These are phyloP conservation scores for Drosophila borborema DNA, from an alignment of 2,888 invertebrate genomes.

Conservation along the genomic window DNA sequence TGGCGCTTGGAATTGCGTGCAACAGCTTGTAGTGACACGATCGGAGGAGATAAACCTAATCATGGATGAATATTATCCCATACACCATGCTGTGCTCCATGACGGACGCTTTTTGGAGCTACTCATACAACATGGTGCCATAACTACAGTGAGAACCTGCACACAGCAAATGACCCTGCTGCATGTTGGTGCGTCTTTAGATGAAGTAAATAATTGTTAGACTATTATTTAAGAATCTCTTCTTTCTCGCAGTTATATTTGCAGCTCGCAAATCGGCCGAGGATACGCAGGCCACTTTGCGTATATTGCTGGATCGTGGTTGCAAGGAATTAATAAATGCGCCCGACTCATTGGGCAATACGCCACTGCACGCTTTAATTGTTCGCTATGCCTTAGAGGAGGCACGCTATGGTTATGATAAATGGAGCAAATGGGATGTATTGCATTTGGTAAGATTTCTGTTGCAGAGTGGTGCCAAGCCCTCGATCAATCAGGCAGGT, in stretches of 20 bases:
- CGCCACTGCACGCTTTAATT: constrained; percentile 89
- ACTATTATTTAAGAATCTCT: background rate
- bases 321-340: constrained; percentile 90
- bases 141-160: constrained; percentile 89
- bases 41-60: constrained; percentile 90
- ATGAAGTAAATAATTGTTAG: background rate
- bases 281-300: constrained; percentile 89
- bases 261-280: constrained; percentile 90
- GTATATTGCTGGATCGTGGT: constrained; percentile 90
- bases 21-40: constrained; percentile 88
- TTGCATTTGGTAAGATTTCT: constrained; percentile 88
- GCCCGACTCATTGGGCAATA: constrained; percentile 90
- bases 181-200: constrained; percentile 86
- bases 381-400: constrained; percentile 90
- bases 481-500: constrained; percentile 89
- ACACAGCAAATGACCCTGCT: constrained; percentile 90
- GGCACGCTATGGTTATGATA: constrained; percentile 88
- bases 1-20: constrained; percentile 90
- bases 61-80: constrained; percentile 92
- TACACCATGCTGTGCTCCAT: constrained; percentile 91
- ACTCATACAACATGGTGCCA: constrained; percentile 89
- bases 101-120: constrained; percentile 89
- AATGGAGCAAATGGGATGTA: constrained; percentile 91
- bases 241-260: constrained; percentile 86
- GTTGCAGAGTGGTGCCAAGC: constrained; percentile 88